Base-by-base conservation (phyloP, 2,888 invertebrate genomes). In the Stratiomys singularior region DNA sequence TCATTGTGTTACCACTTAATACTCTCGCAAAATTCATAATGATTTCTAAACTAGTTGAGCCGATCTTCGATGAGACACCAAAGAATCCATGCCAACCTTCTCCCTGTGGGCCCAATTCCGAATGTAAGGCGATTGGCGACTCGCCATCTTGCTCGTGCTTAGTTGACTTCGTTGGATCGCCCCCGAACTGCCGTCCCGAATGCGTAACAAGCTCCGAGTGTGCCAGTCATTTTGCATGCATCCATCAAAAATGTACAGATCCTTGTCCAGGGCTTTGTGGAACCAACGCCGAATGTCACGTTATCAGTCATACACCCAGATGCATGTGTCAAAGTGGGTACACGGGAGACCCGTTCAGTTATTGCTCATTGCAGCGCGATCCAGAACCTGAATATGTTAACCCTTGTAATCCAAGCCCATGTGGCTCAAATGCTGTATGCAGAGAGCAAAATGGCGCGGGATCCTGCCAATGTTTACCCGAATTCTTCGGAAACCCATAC, bases 131-230 rank as follows among this genome's bases (percentile, higher is more conserved):
- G 1, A 86, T 88, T 7, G 91, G 90, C 66, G 91, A 90, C 25
- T 88, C 90, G 44, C 93, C 94, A 0, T 91, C 93, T 3, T 95
- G 95, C 84, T 92, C 93, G 7, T 95, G 95, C 83, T 87, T 91
- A 15, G 87, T 89, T 56, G 91, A 90, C 81, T 93, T 90, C 84
- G 87, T 90, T 76, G 94, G 94, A 21, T 87, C 90, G 30, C 94
- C 94, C 52, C 94, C 94, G 11, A 90, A 93, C 82, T 87, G 87
- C 78, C 83, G 92, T 80, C 94, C 94, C 7, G 95, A 95, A 87
- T 96, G 95, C 85, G 89, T 93, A 27, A 91, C 91, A 81, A 94
- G 94, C 83, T 90, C 91, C 4, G 94, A 95, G 85, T 95, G 94
- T 85, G 84, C 91, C 4, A 89, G 88, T 77, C 88, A 90, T 79